Evolutionary conservation across 92 coral and sea anemone species (phyloP), one percentile per base, ranked within the genome.

Genomic region (Siderastrea radians): DNA sequence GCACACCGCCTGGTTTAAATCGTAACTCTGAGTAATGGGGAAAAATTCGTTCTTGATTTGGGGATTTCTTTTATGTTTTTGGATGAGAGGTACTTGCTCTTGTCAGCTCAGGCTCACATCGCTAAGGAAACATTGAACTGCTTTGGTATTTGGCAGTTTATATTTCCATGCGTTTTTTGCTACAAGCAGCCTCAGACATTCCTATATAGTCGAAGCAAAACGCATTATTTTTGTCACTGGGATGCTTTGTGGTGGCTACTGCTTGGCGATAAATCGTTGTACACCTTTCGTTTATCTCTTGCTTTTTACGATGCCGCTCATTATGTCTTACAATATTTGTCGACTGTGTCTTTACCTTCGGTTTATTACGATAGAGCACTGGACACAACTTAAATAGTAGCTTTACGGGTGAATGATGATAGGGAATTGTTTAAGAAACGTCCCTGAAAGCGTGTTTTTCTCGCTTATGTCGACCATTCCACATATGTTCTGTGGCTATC

Each of bases 11-110:
- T n/a, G n/a, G n/a, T n/a, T n/a, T n/a, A 13, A 48, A 63, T 1
- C 72, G 59, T 38, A 19, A 63, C 80, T 45, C 46, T 47, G 50
- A 84, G 79, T 50, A 57, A 84, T 84, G 87, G 66, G 73, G 45
- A 62, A 53, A 62, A 11, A 63, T 64, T 74, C 63, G 50, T 38
- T 77, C 15, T 49, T 90, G 10, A 17, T 85, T n/a, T 86, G 90
- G 88, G 96, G 91, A 90, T 78, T 76, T 90, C 79, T 93, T 8
- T 26, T 90, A 1, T 46, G 67, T 47, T 47, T 77, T 5, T 55
- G 80, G 68, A 19, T 83, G 6, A 51, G 59, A 58, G 81, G 50
- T 38, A 65, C 88, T 49, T 11, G 80, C 63, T 38, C 7, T 19
- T 74, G 10, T 50, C 4, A 12, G 47, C 4, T 4, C 15, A 17